phyloP scores from a whole-genome alignment of 2,797 vertebrate species.

The Masticophis lateralis region DNA sequence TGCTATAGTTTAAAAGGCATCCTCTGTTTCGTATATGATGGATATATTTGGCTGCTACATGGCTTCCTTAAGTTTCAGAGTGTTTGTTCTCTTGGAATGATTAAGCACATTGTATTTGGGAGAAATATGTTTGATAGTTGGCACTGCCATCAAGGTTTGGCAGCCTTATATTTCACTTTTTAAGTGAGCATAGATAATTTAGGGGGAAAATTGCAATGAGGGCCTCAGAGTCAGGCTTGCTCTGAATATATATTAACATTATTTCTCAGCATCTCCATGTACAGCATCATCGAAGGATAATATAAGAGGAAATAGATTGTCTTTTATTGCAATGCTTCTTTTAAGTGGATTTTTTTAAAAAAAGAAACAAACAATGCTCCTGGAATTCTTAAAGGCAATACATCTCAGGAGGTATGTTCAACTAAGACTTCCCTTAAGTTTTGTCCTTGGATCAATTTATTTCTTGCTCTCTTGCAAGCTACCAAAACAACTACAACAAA shows the following conservation, averaged over 20 bases:
- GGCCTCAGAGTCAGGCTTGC: not conserved
- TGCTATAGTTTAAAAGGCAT: slow-evolving; percentile 31
- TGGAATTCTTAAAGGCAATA: not conserved
- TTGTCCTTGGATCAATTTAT: not conserved
- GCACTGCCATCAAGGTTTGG: not conserved
- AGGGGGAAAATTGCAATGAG: not conserved
- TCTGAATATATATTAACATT: not conserved
- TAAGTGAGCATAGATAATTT: not conserved
- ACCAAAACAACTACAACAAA: not conserved
- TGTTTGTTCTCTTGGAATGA: slow-evolving; percentile 34
- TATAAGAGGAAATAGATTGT: not conserved
- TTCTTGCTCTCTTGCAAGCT: not conserved
- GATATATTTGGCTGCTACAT: not conserved
- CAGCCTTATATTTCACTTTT: not conserved
- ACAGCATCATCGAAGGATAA: not conserved
- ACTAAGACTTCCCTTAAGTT: not conserved
- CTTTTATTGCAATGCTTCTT: not conserved
- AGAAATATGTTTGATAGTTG: not conserved
- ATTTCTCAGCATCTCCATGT: not conserved
- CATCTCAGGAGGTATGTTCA: not conserved
- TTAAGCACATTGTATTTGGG: slow-evolving; percentile 12
- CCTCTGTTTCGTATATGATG: slow-evolving; percentile 14
- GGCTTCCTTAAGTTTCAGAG: slow-evolving; percentile 16
- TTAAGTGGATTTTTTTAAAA: not conserved
- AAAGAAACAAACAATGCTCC: not conserved